Evolutionary conservation across 2,113 vertebrate genomes (phyloP), one percentile per base, ranked within the genome.

Genomic region (Rhea americana): DNA sequence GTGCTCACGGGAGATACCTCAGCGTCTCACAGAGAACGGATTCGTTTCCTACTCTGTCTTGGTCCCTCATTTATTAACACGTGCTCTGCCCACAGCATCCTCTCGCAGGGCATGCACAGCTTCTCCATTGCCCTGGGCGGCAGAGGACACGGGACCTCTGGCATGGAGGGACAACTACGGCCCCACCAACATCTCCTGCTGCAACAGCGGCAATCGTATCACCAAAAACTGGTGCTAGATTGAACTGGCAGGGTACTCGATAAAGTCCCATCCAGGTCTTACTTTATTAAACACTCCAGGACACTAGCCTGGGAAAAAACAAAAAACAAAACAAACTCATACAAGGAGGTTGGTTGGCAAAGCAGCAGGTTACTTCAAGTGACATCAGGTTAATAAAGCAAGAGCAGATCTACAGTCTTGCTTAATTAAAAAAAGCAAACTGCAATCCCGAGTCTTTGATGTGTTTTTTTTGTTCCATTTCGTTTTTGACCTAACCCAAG

Each of bases 401-500:
- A 81, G 84, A 87, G 88, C 87, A 59, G 84, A 92, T 84, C 91
- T 61, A 73, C 80, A 82, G 76, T 75, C 85, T 84, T 41, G 66
- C 86, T 95, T 96, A 93, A 94, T 95, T 95, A 96, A 95, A 94
- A 65, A 87, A 88, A 84, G 93, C 86, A 94, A 91, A 93, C 87
- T 93, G 66, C 92, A 95, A 89, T 87, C 84, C 79, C 1, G 47
- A 95, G 58, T 48, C 93, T 96, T 96, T 96, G 94, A 95, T 95
- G 94, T 95, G 87, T 89, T 70, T 70, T 85, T 39, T 66, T 79
- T 10, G 65, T 84, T 93, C 93, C 70, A 96, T 70, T 94, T 95
- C 90, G 63, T 91, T 95, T 95, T 89, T 96, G 74, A 94, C 96
- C 96, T 93, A 96, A 86, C 94, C 95, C 94, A 87, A 93, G 90